Base-by-base conservation (phyloP, 2,888 invertebrate genomes). In the Gasteruption jaculator region DNA sequence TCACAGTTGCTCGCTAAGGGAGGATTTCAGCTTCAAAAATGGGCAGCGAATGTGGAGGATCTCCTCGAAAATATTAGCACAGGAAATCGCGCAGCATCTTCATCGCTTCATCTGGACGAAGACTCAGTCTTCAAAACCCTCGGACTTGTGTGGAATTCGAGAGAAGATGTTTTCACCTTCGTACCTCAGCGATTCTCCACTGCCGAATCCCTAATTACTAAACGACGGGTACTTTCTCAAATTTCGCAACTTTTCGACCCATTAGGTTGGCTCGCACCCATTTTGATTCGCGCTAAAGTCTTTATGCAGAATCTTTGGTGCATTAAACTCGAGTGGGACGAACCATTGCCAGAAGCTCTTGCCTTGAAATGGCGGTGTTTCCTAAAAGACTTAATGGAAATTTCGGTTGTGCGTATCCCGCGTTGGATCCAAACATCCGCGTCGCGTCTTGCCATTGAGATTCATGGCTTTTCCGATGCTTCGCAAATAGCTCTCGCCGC, bases 181-280 rank as follows among this genome's bases (percentile, higher is more conserved):
- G 2, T 16, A 24, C 24, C 4, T 25, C 2, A 18, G 26, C 11
- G 29, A 15, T 26, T 10, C 41, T 22, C 30, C 29, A 2, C 19
- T 45, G 4, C 38, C 47, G n/a, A 19, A 29, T 16, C 32, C 32
- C 4, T n/a, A n/a, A 12, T 14, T 4, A 35, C 35, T 18, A 40
- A 40, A 26, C 44, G 44, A 18, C 8, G 35, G 5, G 34, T 44
- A 7, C 40, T 44, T n/a, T 44, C 40, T n/a, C 22, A 22, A 22
- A 44, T 21, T 12, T 38, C 42, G 3, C 34, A 39, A 32, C 32
- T 48, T 2, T 45, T 42, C 30, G 48, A 48, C 26, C 48, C 41
- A 8, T 42, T 47, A 12, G 47, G 39, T 3, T 45, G 45, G 41
- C 25, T 45, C 11, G 34, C 34, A 4, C 40, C 45, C 2, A 38